Conservation (phyloP, 2,113 vertebrate genomes). For the Vimba vimba region DNA sequence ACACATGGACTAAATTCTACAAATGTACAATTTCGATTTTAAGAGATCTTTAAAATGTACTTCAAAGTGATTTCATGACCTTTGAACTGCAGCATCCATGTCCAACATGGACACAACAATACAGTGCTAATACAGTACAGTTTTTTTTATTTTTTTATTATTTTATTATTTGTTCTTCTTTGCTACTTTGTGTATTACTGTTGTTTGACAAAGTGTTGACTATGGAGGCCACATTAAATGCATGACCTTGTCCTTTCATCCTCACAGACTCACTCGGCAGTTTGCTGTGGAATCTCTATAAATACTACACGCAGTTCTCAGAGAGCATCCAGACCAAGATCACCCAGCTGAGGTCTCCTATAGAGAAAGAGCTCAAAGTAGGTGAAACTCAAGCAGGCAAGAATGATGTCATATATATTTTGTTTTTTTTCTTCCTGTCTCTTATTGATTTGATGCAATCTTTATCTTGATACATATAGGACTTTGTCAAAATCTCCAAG, state of each 20-base stretch:
- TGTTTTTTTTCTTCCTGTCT: neutral
- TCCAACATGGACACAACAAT: neutral
- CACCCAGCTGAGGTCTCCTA: constrained; percentile 84
- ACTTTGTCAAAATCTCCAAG: constrained; percentile 95
- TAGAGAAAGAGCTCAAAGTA: constrained; percentile 98
- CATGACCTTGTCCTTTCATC: constrained; percentile 40
- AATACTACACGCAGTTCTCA: constrained; percentile 93
- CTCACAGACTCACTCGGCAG: constrained; percentile 83
- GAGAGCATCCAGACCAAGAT: constrained; percentile 82
- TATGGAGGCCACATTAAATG: neutral
- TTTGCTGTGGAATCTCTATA: constrained; percentile 92
- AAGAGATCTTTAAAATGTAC: too few species aligned
- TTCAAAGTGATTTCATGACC: too few species aligned
- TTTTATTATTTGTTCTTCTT: neutral
- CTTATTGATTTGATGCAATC: neutral
- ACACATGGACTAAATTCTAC: neutral
- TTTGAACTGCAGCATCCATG: neutral
- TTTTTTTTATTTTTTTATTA: neutral
- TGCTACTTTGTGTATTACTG: neutral
- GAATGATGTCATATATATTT: neutral
- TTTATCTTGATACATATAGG: constrained; percentile 72
- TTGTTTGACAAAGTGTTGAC: neutral
- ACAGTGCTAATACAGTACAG: neutral
- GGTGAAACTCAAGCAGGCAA: constrained; percentile 9
- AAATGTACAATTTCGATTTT: too few species aligned